Conservation (phyloP, 2,888 invertebrate species). For the Thecocarcelia acutangulata region DNA sequence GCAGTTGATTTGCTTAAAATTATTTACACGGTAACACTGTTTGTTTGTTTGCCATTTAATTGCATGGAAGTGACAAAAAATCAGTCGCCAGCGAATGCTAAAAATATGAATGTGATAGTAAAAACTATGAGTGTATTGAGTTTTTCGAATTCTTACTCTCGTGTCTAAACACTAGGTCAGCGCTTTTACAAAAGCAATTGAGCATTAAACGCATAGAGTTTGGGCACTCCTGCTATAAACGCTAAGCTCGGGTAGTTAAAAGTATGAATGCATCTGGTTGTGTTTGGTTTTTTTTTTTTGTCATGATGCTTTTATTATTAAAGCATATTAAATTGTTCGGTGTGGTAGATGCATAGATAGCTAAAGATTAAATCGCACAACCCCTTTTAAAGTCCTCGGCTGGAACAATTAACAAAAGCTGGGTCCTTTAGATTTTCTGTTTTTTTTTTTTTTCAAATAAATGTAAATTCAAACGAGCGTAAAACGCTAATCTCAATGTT, state of each 20-base stretch:
- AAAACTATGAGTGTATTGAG: too few species aligned
- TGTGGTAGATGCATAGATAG: conserved; percentile 33
- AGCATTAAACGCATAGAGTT: too few species aligned
- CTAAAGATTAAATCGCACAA: conserved; percentile 47
- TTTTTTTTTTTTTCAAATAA: conserved; percentile 45
- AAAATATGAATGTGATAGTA: too few species aligned
- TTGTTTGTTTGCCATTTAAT: too few species aligned
- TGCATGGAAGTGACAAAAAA: too few species aligned
- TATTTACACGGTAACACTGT: too few species aligned
- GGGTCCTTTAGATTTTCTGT: conserved; percentile 4
- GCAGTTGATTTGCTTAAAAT: too few species aligned
- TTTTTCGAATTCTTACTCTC: too few species aligned
- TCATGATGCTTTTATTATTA: background rate
- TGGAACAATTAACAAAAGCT: conserved; percentile 22
- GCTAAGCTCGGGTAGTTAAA: conserved; percentile 1
- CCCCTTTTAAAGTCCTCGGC: conserved; percentile 49
- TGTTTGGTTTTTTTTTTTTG: background rate
- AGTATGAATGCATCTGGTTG: conserved; percentile 33
- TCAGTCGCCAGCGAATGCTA: too few species aligned
- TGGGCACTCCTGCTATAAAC: too few species aligned
- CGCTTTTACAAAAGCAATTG: too few species aligned
- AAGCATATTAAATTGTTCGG: conserved; percentile 16
- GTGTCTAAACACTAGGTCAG: too few species aligned
- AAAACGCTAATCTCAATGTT: conserved; percentile 79
- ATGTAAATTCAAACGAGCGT: conserved; percentile 81